A percentile compares a stretch with the other conserved stretches of the same genome.
Evolutionary conservation across 2,113 vertebrate genomes (phyloP).

Genomic region (Sinocyclocheilus maitianheensis): DNA sequence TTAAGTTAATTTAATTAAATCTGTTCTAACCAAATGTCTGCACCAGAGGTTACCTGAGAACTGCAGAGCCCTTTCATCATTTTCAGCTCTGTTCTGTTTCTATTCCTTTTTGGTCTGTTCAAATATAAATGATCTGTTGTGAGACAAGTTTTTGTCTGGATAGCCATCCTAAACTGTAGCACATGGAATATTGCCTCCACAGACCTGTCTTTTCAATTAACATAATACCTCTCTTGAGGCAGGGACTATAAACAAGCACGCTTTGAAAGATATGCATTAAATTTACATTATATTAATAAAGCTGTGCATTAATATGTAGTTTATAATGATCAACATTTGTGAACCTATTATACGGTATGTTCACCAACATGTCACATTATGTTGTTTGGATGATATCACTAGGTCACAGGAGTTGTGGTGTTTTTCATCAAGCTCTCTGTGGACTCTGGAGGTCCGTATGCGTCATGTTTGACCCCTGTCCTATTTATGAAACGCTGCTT

Average conservation of each 20-base stretch:
- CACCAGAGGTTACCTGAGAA: neutral
- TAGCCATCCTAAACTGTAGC: neutral
- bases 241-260: neutral
- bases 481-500: neutral
- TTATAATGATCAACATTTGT: neutral
- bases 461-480: neutral
- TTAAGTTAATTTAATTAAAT: neutral
- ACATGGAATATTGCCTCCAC: neutral
- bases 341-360: neutral
- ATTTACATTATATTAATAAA: neutral
- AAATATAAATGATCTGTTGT: neutral
- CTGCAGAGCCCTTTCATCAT: neutral
- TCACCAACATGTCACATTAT: neutral
- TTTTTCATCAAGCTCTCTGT: neutral
- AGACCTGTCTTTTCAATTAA: slow-evolving; percentile 21
- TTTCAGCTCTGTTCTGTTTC: neutral
- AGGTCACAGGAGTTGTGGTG: neutral
- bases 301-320: neutral
- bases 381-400: neutral
- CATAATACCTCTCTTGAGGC: neutral
- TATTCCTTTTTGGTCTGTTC: neutral
- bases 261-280: neutral
- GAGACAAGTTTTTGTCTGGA: neutral
- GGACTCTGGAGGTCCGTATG: neutral
- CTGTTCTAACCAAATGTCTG: neutral